Evolutionary conservation across 2,888 invertebrate species (phyloP).

Genomic region (Cartodere bifasciata): DNA sequence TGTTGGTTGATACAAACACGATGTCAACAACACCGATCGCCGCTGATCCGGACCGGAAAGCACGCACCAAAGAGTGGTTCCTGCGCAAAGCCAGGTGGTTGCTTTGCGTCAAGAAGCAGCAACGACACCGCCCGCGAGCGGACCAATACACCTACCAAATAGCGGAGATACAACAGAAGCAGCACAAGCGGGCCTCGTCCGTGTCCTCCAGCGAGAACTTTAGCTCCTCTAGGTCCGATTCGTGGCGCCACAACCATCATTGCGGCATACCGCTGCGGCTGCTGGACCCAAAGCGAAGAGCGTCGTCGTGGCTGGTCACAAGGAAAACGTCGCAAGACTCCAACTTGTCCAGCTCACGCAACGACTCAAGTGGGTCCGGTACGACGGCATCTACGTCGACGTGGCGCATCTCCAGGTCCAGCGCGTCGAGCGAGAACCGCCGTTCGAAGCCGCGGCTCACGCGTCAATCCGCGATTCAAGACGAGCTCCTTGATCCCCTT

Average conservation of each 20-base stretch:
- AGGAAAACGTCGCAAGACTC: constrained; percentile 87
- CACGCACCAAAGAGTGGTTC: constrained; percentile 32
- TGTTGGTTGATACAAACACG: constrained; percentile 39
- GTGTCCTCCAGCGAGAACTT: constrained; percentile 84
- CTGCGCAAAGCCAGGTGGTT: constrained; percentile 38
- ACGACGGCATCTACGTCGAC: constrained; percentile 85
- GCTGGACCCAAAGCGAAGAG: constrained; percentile 63
- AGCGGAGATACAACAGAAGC: constrained; percentile 62
- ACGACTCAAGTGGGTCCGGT: constrained; percentile 81
- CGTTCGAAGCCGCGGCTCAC: constrained; percentile 61
- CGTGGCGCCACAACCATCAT: constrained; percentile 65
- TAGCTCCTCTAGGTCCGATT: constrained; percentile 77
- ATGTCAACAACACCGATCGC: constrained; percentile 19
- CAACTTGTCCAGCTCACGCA: constrained; percentile 77
- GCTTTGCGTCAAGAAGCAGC: constrained; percentile 32
- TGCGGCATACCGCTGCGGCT: constrained; percentile 66
- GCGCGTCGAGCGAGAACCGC: constrained; percentile 47
- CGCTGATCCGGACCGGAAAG: constrained; percentile 25
- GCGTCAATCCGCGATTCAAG: constrained; percentile 67
- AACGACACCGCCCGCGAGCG: constrained; percentile 37
- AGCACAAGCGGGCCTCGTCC: constrained; percentile 66
- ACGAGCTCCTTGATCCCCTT: constrained; percentile 56
- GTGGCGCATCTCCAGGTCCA: constrained; percentile 78
- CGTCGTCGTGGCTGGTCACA: constrained; percentile 83
- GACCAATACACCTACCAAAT: constrained; percentile 66